phyloP scores from a whole-genome alignment of 2,113 vertebrate genomes.

The Brachyistius frenatus region DNA sequence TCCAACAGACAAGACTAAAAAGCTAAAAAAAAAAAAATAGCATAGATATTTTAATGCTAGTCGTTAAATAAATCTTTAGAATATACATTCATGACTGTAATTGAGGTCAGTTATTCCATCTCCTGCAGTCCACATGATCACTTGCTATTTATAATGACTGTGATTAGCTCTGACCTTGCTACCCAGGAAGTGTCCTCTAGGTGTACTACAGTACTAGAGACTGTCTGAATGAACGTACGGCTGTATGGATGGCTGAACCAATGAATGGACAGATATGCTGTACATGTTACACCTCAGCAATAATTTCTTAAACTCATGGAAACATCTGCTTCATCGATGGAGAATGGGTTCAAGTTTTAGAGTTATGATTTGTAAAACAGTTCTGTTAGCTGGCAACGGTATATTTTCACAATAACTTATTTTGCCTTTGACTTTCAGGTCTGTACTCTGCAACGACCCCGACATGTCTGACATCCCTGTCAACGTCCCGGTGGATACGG shows the following conservation, averaged over 20 bases:
- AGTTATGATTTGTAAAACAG: neutral
- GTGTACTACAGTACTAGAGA: neutral
- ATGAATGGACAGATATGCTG: neutral
- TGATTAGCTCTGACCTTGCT: conserved; percentile 35
- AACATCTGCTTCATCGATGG: neutral
- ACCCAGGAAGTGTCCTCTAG: neutral
- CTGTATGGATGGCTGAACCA: neutral
- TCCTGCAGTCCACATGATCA: neutral
- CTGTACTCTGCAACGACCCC: conserved; percentile 93
- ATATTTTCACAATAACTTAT: neutral
- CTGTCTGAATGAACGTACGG: neutral
- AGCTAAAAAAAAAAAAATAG: no score
- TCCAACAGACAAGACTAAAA: neutral
- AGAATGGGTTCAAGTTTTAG: neutral
- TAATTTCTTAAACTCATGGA: neutral
- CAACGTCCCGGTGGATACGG: conserved; percentile 91
- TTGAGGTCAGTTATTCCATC: neutral
- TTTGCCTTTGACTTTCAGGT: conserved; percentile 79
- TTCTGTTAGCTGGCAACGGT: neutral
- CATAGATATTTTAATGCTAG: neutral
- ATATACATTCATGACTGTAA: neutral
- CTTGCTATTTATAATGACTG: conserved; percentile 7
- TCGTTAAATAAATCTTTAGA: neutral
- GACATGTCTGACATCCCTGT: conserved; percentile 94
- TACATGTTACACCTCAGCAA: neutral